Conservation (phyloP, 1,140 invertebrate species). For the Zaprionus kolodkinae region DNA sequence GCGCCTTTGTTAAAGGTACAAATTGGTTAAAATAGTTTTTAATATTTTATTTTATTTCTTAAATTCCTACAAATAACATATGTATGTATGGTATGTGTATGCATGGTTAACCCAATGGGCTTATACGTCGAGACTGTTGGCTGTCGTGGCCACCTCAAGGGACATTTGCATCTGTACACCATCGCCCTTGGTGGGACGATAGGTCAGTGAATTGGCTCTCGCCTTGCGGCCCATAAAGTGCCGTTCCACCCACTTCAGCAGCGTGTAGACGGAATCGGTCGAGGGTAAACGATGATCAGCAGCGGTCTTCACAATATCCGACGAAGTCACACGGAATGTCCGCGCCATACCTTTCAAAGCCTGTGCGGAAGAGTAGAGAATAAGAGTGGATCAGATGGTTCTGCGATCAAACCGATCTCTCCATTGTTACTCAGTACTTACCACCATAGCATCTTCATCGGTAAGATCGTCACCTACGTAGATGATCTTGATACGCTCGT, state of each 20-base stretch:
- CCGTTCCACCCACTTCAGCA: conserved; percentile 95
- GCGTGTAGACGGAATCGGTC: conserved; percentile 93
- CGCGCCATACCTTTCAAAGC: conserved; percentile 95
- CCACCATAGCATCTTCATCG: conserved; percentile 96
- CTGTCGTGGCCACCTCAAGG: conserved; percentile 85
- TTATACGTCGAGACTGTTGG: conserved; percentile 74
- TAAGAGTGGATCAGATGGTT: neutral
- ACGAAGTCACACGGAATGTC: conserved; percentile 94
- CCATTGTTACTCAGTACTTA: conserved; percentile 82
- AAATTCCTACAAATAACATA: conserved; percentile 70
- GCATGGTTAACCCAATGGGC: conserved; percentile 10
- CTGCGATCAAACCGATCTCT: neutral
- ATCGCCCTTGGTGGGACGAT: conserved; percentile 86
- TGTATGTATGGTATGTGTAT: conserved; percentile 29
- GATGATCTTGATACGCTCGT: conserved; percentile 94
- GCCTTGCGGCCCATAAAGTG: conserved; percentile 91
- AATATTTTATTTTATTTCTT: conserved; percentile 64
- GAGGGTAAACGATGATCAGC: conserved; percentile 93
- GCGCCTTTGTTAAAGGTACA: conserved; percentile 35
- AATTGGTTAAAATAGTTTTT: conserved; percentile 27
- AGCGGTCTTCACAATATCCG: conserved; percentile 92
- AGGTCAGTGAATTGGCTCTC: conserved; percentile 86
- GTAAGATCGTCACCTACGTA: conserved; percentile 95
- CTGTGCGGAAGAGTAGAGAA: conserved; percentile 79
- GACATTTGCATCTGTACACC: conserved; percentile 91